Base-by-base conservation (phyloP, 1,140 invertebrate species). In the Holcopasites calliopsidis region DNA sequence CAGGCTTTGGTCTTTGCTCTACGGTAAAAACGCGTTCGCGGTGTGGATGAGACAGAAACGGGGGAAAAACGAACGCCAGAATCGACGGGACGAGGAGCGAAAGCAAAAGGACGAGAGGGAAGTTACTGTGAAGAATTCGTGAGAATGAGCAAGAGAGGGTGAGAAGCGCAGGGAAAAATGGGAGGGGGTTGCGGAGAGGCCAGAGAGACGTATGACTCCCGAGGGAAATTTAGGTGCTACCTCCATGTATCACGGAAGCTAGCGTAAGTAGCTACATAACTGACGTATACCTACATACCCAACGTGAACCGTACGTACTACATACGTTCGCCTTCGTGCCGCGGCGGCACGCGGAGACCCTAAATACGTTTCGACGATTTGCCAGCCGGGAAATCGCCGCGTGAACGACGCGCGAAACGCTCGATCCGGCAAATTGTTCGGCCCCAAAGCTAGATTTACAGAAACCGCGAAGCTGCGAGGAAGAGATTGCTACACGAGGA, bases 141-240 rank as follows among this genome's bases (percentile, higher is more conserved):
- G 42, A 5, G 31, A 31, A 16, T 6, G 7, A 18, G 7, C 18
- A 13, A 50, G 42, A 70, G 26, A 31, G 44, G 62, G 33, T 21
- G 31, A 55, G 49, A 71, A 40, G 57, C 52, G 62, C 10, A 26
- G 33, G 69, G 62, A 47, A 44, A 69, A 68, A 47, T 57, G 49
- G 75, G 57, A 47, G 69, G 47, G 68, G 16, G 69, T 55, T 73
- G 66, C 49, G 62, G 72, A 64, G 57, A 80, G 70, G 54, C 55
- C 57, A 31, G 61, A 57, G 79, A 85, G 83, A 87, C 77, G 83
- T 78, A 87, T 76, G 79, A 86, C 83, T 85, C 86, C 70, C 85
- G 18, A 16, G 86, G 86, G 86, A 87, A 87, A 87, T 87, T 87
- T 86, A 85, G 86, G 85, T 85, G 82, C 83, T 85, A 86, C 84